These are phyloP conservation scores for Leptopterna dolabrata DNA, from an alignment of 2,888 invertebrate species.

Conservation along the genomic window DNA sequence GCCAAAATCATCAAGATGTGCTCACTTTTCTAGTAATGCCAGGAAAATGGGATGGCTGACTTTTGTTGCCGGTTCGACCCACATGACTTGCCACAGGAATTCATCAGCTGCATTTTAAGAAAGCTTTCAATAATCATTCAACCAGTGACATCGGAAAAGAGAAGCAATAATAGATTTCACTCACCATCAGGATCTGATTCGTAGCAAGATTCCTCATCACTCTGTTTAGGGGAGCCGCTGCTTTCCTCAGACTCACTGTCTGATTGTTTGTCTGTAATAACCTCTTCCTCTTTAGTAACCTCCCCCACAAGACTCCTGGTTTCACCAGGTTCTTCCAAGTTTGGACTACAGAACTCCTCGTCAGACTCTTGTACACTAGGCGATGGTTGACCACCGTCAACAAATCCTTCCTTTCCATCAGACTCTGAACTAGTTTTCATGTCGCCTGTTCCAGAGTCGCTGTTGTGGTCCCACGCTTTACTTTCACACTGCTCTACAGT, in stretches of 20 bases:
- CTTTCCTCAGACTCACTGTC: neutral
- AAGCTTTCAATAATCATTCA: too few relatives aligned
- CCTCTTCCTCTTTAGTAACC: neutral
- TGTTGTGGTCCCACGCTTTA: neutral
- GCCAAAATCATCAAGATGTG: too few relatives aligned
- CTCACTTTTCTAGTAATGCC: conserved; percentile 58
- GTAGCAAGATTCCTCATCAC: conserved; percentile 39
- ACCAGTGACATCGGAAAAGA: too few relatives aligned
- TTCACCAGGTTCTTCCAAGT: neutral
- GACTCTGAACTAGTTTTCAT: neutral
- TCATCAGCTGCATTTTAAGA: conserved; percentile 55
- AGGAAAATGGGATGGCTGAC: conserved; percentile 43
- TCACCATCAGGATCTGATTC: conserved; percentile 46
- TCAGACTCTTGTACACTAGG: neutral
- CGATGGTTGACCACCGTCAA: neutral
- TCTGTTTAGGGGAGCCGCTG: neutral
- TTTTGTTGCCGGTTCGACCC: conserved; percentile 31
- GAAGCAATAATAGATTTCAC: neutral
- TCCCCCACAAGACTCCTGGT: neutral
- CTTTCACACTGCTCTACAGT: neutral
- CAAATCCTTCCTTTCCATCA: neutral
- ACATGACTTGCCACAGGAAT: conserved; percentile 55
- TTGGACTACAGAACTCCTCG: neutral
- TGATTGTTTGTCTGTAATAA: neutral
- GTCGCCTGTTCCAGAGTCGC: neutral